phyloP scores from a whole-genome alignment of 2,113 vertebrate genomes.

The Equus quagga region DNA sequence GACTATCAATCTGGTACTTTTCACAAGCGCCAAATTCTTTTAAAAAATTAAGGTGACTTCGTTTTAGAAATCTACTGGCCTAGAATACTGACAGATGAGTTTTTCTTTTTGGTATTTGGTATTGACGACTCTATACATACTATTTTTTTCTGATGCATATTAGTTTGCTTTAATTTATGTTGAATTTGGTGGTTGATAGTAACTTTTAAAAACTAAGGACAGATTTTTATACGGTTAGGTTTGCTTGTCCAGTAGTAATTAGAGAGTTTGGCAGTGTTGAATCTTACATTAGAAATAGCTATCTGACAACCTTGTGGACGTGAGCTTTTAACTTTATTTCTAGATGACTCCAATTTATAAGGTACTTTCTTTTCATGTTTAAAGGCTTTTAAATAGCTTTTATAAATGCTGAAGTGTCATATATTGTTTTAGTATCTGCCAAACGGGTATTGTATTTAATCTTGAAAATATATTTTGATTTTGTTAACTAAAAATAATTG shows the following conservation, averaged over 20 bases:
- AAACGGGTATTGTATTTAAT: slow-evolving; percentile 69
- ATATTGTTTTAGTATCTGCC: slow-evolving; percentile 66
- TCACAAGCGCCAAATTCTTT: slow-evolving; percentile 71
- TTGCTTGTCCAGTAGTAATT: slow-evolving; percentile 44
- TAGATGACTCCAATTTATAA: slow-evolving; percentile 56
- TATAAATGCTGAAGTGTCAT: slow-evolving; percentile 52
- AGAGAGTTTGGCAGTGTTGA: not conserved
- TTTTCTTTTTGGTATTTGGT: slow-evolving; percentile 24
- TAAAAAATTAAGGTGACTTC: slow-evolving; percentile 66
- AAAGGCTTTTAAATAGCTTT: slow-evolving; percentile 72
- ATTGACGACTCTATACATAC: not conserved
- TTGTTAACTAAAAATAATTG: slow-evolving; percentile 79
- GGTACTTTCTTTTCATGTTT: slow-evolving; percentile 59
- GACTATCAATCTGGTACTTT: slow-evolving; percentile 73
- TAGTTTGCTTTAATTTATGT: slow-evolving; percentile 58
- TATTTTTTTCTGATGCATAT: slow-evolving; percentile 35
- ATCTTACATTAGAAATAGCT: slow-evolving; percentile 59
- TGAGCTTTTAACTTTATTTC: slow-evolving; percentile 65
- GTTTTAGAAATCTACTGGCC: slow-evolving; percentile 61
- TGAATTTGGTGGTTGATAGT: not conserved
- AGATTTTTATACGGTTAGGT: slow-evolving; percentile 41
- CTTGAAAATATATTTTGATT: slow-evolving; percentile 80
- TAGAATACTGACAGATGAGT: slow-evolving; percentile 29
- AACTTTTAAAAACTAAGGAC: slow-evolving; percentile 51
- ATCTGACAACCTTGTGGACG: slow-evolving; percentile 55